Base-by-base conservation (phyloP, 1,140 invertebrate genomes). In the Solenopsis invicta region DNA sequence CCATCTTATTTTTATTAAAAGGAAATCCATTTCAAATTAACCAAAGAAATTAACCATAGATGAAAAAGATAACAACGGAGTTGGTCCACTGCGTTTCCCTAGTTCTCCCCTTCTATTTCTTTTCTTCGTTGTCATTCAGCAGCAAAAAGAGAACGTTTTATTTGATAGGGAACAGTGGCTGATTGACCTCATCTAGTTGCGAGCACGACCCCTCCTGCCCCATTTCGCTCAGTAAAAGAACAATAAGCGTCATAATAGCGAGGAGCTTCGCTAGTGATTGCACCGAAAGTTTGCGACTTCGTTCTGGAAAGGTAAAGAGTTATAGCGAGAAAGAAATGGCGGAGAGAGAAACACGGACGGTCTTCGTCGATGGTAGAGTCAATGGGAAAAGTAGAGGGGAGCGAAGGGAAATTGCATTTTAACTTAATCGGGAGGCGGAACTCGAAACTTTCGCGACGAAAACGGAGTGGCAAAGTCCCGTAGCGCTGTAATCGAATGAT, bases 381-480 rank as follows among this genome's bases (percentile, higher is more conserved):
- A 13, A 29, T 9, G 0, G 34, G 29, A 48, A 50, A 50, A 37
- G 72, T 52, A 37, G 61, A n/a, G 59, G n/a, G 61, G 29, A 41
- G 56, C 52, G 86, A 87, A 59, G 29, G 72, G 88, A 87, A 91
- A 91, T 91, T 89, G 71, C 87, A 89, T 89, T 90, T 88, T 78
- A 91, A 88, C 84, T 90, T 90, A 89, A 91, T 91, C 89, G 89
- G 59, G n/a, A 50, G 69, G 54, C 86, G 87, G 91, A 92, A 91
- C 74, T 87, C 72, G 86, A 86, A 92, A 92, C 87, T 89, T 91
- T 87, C 37, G 72, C 87, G 59, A 61, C 84, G 74, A 85, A 88
- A 88, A 88, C 74, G 89, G 48, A 81, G 67, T 72, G 84, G 87
- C 82, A 90, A 90, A 82, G 88, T 88, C 80, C 75, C 72, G 66